phyloP scores from a whole-genome alignment of 2,113 vertebrate genomes.

The Myotis yumanensis region DNA sequence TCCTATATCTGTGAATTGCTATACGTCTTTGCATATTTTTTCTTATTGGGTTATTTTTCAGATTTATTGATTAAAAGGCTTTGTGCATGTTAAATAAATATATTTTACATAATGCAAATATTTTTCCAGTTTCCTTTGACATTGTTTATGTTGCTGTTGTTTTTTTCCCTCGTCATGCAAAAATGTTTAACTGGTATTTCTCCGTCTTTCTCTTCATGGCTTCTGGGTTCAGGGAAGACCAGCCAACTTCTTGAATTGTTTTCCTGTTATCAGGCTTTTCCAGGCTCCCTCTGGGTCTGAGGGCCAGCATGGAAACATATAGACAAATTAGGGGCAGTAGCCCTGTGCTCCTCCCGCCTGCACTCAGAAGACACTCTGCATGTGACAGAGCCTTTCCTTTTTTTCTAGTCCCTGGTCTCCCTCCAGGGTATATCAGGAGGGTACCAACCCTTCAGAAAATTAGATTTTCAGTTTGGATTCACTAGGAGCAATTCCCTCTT shows the following conservation, averaged over 20 bases:
- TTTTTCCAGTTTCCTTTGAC: neutral
- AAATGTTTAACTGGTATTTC: neutral
- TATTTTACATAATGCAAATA: neutral
- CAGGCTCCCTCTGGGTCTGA: neutral
- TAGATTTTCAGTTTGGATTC: neutral
- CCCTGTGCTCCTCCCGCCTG: neutral
- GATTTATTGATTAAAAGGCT: neutral
- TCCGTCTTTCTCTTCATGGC: neutral
- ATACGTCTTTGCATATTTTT: neutral
- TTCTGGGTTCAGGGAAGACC: neutral
- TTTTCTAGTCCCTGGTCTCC: neutral
- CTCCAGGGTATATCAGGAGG: neutral
- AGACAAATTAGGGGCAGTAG: neutral
- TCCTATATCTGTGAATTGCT: neutral
- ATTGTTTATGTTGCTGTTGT: neutral
- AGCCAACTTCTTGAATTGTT: neutral
- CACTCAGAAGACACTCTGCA: neutral
- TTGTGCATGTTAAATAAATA: slow-evolving; percentile 10
- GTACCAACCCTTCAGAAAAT: neutral
- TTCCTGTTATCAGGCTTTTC: neutral
- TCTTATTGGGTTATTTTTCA: neutral
- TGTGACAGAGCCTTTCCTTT: neutral
- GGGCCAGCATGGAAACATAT: neutral
- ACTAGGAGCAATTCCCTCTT: neutral
- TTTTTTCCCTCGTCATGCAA: neutral